Evolutionary conservation across 2,113 vertebrate species (phyloP), one percentile per base, ranked within the genome.

Genomic region (Prolemur simus): DNA sequence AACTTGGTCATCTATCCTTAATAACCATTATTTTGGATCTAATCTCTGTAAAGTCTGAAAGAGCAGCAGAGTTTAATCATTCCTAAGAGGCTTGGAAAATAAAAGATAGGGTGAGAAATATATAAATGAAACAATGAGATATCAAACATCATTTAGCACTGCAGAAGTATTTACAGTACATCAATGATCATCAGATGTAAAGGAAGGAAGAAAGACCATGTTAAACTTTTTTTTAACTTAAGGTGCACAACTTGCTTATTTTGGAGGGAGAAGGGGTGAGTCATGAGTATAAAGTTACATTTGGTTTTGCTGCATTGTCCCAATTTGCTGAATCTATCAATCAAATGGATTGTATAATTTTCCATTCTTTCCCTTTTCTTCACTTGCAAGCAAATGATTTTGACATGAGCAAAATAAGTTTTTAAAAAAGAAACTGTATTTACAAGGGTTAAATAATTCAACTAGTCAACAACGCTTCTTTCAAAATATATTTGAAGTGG

Each of bases 371-470:
- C 8, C 66, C 27, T 78, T 84, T 47, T 37, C 47, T 89, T 39
- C 78, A 29, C 6, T 91, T 84, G 29, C 8, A 6, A 81, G 18
- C 15, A 96, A 85, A 86, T 95, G 14, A 89, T 76, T 96, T 94
- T 85, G 60, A 89, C 89, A 68, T 5, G 14, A 93, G 12, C 5
- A 91, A 96, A 95, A 87, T 63, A 82, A n/a, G 88, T 71, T 76
- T 96, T 86, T 66, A 47, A 96, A 73, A 91, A 8, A 71, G 37
- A 77, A 92, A 25, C 64, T 91, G 34, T 90, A 89, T 95, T 95
- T 96, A 66, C 8, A 96, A 68, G 21, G 42, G 83, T 91, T 95
- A 93, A 97, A 87, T 90, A 93, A 91, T 93, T 97, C 87, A 89
- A 82, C 12, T 63, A 89, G 58, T 94, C 96, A 95, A 78, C 15